A percentile compares a stretch with the other conserved stretches of the same genome.
Evolutionary conservation across 2,113 vertebrate genomes (phyloP).

Genomic region (Centropus bengalensis): DNA sequence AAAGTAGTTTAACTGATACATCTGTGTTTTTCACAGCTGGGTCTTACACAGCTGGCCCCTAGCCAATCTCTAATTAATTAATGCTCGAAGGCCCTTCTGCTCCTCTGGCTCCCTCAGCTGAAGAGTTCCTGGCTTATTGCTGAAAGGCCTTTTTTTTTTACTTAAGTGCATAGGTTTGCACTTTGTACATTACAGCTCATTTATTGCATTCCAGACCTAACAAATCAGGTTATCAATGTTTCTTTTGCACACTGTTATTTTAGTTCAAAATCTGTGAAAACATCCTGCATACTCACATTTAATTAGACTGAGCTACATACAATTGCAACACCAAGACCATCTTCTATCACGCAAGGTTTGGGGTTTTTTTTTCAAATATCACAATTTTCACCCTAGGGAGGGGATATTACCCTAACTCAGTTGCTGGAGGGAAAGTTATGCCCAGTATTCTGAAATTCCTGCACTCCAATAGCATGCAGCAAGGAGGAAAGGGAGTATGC

Average conservation of each 20-base stretch:
- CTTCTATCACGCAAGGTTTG: neutral
- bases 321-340: neutral
- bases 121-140: neutral
- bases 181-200: neutral
- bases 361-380: neutral
- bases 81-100: neutral
- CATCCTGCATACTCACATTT: neutral
- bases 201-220: neutral
- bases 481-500: neutral
- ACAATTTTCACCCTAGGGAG: neutral
- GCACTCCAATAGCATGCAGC: rapidly evolving
- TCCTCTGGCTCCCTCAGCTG: neutral
- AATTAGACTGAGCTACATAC: neutral
- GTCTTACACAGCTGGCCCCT: neutral
- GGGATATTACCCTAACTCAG: neutral
- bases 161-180: neutral
- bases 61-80: neutral
- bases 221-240: neutral
- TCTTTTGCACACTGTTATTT: neutral
- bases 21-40: neutral
- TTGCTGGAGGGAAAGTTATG: neutral
- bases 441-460: neutral
- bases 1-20: neutral
- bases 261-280: neutral
- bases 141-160: neutral